Evolutionary conservation across 2,113 vertebrate species (phyloP), one percentile per base, ranked within the genome.

Genomic region (Protobothrops mucrosquamatus): DNA sequence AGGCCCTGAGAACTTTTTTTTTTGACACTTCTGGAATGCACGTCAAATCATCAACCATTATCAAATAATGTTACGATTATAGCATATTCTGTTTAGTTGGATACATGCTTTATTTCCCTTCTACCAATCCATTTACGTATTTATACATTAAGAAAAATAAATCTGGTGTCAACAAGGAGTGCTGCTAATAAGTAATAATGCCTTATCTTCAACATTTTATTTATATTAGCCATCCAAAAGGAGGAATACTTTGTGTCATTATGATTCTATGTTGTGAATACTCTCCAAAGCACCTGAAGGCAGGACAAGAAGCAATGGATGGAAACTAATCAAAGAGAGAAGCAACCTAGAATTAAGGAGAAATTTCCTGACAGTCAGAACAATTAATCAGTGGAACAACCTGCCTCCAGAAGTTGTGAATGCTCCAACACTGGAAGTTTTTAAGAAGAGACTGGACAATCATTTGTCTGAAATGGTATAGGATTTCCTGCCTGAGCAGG

Each of bases 261-360:
- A 91, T 94, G 69, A 89, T 57, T 61, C 12, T 93, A 96, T 90
- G 93, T 94, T 91, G 95, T 94, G 95, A 93, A 85, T 92, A 56
- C 6, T 90, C 9, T 51, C 48, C 8, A 51, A 10, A 51, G 8
- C 48, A 9, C 48, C 8, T 51, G 48, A 51, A 51, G 48, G 48
- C 48, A 51, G 48, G 48, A 51, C 48, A 51, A 51, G 48, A 51
- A 51, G 48, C 48, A 51, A 51, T 51, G 48, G 8, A 51, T 51
- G 48, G 48, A 51, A 51, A 51, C 48, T 51, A 51, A 51, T 51
- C 48, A 51, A 51, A 51, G 48, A 51, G 8, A 51, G 48, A 51
- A 51, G 48, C 48, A 51, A 51, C 8, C 8, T 51, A 51, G 8
- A 51, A 51, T 9, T 51, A 51, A 51, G 48, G 48, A 51, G 48